Evolutionary conservation across 2,888 invertebrate species (phyloP).

Genomic region (Morpho deidamia): DNA sequence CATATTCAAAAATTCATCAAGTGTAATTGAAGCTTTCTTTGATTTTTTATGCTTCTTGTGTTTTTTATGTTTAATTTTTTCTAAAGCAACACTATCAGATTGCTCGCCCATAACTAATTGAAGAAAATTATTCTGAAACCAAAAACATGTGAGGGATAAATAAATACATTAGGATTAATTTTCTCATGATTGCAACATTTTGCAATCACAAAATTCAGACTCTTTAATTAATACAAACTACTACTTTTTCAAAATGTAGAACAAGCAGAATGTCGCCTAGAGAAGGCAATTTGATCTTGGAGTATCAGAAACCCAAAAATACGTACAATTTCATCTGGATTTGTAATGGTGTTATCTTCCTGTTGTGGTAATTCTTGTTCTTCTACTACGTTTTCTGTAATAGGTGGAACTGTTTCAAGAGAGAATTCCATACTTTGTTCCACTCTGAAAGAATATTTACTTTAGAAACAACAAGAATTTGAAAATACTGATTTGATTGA

Average conservation of each 20-base stretch:
- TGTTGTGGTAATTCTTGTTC: conserved; percentile 3
- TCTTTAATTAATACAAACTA: not conserved
- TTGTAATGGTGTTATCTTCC: not conserved
- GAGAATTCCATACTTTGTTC: conserved; percentile 53
- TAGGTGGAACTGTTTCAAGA: conserved; percentile 62
- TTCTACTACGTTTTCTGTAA: conserved; percentile 55
- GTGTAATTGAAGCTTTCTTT: conserved; percentile 64
- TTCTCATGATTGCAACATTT: too few species aligned
- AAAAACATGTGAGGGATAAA: conserved; percentile 8
- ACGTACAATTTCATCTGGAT: conserved; percentile 21
- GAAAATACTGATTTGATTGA: too few species aligned
- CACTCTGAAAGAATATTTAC: not conserved
- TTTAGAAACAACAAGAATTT: not conserved
- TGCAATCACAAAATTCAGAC: too few species aligned
- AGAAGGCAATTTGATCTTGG: too few species aligned
- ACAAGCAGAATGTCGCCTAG: too few species aligned
- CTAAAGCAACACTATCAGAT: conserved; percentile 32
- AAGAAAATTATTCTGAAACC: conserved; percentile 58
- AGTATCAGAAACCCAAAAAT: too few species aligned
- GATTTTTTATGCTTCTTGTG: conserved; percentile 69
- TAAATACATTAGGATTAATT: too few species aligned
- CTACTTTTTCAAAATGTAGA: too few species aligned
- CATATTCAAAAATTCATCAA: conserved; percentile 71
- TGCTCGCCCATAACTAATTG: conserved; percentile 54
- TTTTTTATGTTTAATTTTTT: conserved; percentile 52